Evolutionary conservation across 2,797 vertebrate species (phyloP), one percentile per base, ranked within the genome.

Genomic region (Cossypha polioptera): DNA sequence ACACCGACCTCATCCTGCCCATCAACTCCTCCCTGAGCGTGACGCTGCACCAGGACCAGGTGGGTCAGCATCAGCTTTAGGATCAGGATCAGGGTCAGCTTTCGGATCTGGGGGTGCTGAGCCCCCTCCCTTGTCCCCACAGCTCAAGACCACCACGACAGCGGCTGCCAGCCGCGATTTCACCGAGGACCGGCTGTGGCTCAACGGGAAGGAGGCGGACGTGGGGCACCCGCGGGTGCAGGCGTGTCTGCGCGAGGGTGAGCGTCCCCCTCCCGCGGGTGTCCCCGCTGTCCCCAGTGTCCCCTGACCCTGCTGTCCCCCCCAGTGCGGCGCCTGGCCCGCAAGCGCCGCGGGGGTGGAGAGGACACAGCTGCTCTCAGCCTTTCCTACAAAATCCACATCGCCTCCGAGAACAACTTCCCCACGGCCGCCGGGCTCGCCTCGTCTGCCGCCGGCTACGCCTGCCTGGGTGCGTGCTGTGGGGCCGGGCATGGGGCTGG

Each of bases 1-100:
- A 99, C 92, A 98, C 99, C 83, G 98, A 99, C 11, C 97, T 99
- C 90, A 98, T 99, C 96, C 96, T 99, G 73, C 99, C 99, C 36
- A 99, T 99, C 81, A 99, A 99, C 96, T 99, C 99, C 19, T 99
- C 99, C 0, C 97, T 99, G 91, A 99, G 99, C 8, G 98, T 99
- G 78, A 99, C 99, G 0, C 87, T 99, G 95, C 98, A 99, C 96
- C 99, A 99, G 97, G 99, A 99, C 81, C 99, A 99, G 99, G 99
- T 86, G 80, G 95, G 83, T 20, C 55, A 9, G 29, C 31, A 26
- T 8, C 57, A 11, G 11, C 21, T 11, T 55, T 43, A 35, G 35
- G 35, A 35, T 35, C 35, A 24, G 43, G 53, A 7, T 31, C 16
- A 16, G 43, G 66, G 6, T 29, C n/a, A 25, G 65, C 33, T 4